These are phyloP conservation scores for Chrosomus eos DNA, from an alignment of 2,797 vertebrate species.

Conservation along the genomic window DNA sequence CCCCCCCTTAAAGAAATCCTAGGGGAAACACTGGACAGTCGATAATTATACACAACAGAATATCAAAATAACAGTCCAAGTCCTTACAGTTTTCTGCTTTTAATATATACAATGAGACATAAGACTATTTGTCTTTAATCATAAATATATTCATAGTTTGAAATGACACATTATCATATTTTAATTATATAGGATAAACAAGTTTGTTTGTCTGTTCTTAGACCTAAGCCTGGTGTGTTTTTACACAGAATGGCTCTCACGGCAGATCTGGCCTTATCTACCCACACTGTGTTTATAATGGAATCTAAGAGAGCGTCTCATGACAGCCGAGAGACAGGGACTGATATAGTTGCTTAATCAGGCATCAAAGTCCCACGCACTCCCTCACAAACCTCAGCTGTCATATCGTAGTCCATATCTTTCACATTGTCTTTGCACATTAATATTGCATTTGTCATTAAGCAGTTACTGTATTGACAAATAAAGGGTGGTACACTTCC, in stretches of 20 bases:
- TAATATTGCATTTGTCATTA: constrained; percentile 35
- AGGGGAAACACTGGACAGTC: no score
- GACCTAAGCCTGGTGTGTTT: constrained; percentile 14
- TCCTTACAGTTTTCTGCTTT: not conserved
- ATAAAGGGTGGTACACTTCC: not conserved
- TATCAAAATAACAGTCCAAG: not conserved
- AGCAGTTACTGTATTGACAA: constrained; percentile 15
- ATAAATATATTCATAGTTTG: not conserved
- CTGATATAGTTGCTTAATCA: constrained; percentile 48
- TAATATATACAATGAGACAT: not conserved
- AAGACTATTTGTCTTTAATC: not conserved
- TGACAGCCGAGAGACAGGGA: constrained; percentile 46
- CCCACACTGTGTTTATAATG: constrained; percentile 49
- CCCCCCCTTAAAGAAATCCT: no score
- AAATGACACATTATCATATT: not conserved
- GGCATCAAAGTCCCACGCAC: constrained; percentile 45
- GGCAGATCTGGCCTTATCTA: constrained; percentile 37
- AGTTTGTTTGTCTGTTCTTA: not conserved
- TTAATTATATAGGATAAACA: not conserved
- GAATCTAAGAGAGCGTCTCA: constrained; percentile 35
- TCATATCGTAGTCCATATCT: constrained; percentile 40
- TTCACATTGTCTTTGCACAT: constrained; percentile 42
- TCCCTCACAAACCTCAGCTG: constrained; percentile 31
- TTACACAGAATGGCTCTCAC: not conserved
- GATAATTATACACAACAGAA: not conserved